These are phyloP conservation scores for Taurulus bubalis DNA, from an alignment of 2,113 vertebrate species.

Conservation along the genomic window DNA sequence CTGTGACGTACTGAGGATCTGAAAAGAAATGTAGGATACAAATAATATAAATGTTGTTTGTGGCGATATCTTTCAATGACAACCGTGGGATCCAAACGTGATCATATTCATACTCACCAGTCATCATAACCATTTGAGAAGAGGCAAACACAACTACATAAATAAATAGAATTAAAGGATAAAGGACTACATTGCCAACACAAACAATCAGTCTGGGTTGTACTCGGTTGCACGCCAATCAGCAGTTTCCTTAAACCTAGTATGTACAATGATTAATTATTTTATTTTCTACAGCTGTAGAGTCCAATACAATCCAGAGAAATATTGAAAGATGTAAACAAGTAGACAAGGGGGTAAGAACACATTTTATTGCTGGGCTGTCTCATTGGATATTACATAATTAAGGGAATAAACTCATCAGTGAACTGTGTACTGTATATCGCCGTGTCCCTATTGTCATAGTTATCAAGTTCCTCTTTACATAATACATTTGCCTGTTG, in stretches of 20 bases:
- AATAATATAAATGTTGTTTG: constrained; percentile 23
- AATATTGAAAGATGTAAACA: background rate
- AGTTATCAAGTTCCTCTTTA: background rate
- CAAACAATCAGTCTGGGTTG: constrained; percentile 27
- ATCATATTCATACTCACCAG: constrained; percentile 22
- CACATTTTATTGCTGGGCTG: background rate
- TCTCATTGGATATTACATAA: background rate
- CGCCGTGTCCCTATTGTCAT: background rate
- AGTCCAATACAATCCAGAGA: constrained; percentile 24
- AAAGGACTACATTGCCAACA: constrained; percentile 3
- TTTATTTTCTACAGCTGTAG: constrained; percentile 52
- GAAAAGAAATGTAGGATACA: background rate
- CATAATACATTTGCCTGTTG: background rate
- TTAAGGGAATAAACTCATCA: background rate
- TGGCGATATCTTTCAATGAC: background rate
- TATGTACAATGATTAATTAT: constrained; percentile 37
- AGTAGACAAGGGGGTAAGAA: background rate
- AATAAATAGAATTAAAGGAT: constrained; percentile 6
- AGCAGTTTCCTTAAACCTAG: constrained; percentile 17
- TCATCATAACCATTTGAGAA: constrained; percentile 24
- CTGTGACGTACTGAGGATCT: constrained; percentile 11
- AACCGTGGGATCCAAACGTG: constrained; percentile 11
- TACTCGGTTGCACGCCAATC: constrained; percentile 31
- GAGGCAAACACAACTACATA: constrained; percentile 4
- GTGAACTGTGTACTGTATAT: background rate